These are phyloP conservation scores for Uropsilus gracilis DNA, from an alignment of 2,113 vertebrate species.

Conservation along the genomic window DNA sequence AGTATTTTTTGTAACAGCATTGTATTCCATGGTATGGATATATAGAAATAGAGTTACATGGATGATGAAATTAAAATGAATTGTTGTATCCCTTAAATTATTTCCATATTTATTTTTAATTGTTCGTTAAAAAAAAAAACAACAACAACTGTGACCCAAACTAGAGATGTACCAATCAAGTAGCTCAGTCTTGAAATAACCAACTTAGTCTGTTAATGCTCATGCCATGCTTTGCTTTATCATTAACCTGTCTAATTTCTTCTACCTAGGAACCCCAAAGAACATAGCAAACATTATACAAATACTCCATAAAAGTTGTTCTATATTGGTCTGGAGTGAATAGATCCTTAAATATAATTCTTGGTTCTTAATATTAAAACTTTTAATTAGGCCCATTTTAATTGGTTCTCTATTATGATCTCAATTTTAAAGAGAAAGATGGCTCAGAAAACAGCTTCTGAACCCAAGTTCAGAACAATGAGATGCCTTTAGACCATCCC, in stretches of 20 bases:
- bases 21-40: background rate
- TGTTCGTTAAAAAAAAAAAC: background rate
- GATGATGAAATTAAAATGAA: slow-evolving; percentile 6
- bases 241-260: background rate
- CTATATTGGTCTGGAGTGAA: background rate
- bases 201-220: background rate
- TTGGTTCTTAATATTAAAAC: slow-evolving; percentile 39
- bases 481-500: background rate
- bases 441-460: background rate
- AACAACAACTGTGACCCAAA: slow-evolving; percentile 7
- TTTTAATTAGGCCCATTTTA: background rate
- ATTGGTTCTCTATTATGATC: background rate
- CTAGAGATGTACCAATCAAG: background rate
- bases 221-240: background rate
- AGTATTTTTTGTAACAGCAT: background rate
- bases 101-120: slow-evolving; percentile 21
- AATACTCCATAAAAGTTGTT: background rate
- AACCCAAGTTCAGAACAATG: slow-evolving; percentile 61
- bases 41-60: background rate
- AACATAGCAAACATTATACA: slow-evolving; percentile 12
- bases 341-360: slow-evolving; percentile 46
- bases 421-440: slow-evolving; percentile 37
- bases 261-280: background rate
- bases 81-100: slow-evolving; percentile 18
- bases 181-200: background rate